Conservation (phyloP, 2,888 invertebrate genomes). For the Hoplodrina ambigua region DNA sequence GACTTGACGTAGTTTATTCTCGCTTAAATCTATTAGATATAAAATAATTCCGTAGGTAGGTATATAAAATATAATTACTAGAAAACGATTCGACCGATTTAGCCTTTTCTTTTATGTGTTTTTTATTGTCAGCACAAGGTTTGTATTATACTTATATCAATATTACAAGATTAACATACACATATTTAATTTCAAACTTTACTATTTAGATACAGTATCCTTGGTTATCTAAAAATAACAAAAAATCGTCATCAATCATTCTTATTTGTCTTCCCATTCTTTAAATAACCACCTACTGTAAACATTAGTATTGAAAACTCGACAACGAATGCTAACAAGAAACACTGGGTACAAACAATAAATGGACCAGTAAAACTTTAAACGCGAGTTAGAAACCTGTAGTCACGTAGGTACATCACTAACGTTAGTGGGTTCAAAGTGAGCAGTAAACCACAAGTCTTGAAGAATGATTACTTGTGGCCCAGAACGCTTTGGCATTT, state of each 20-base stretch:
- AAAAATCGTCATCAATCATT: conserved; percentile 11
- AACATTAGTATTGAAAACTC: conserved; percentile 8
- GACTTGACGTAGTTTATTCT: too few relatives aligned
- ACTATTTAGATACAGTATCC: background rate
- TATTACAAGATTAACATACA: too few relatives aligned
- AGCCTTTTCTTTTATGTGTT: too few relatives aligned
- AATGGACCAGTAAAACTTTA: conserved; percentile 34
- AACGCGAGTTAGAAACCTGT: conserved; percentile 27
- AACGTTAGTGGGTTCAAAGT: conserved; percentile 48
- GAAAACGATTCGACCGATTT: too few relatives aligned
- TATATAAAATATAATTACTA: too few relatives aligned
- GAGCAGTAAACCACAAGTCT: conserved; percentile 41
- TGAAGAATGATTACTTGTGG: conserved; percentile 44
- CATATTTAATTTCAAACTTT: background rate
- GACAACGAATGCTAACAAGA: background rate
- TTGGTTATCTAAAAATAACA: conserved; percentile 5
- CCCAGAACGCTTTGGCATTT: conserved; percentile 26
- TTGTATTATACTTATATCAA: too few relatives aligned
- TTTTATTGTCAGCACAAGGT: too few relatives aligned
- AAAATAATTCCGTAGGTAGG: too few relatives aligned
- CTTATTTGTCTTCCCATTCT: background rate
- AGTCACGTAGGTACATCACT: conserved; percentile 39
- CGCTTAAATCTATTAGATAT: too few relatives aligned
- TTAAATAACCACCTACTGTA: background rate
- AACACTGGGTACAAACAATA: conserved; percentile 20